Evolutionary conservation across 2,113 vertebrate genomes (phyloP).

Genomic region (Equus quagga): DNA sequence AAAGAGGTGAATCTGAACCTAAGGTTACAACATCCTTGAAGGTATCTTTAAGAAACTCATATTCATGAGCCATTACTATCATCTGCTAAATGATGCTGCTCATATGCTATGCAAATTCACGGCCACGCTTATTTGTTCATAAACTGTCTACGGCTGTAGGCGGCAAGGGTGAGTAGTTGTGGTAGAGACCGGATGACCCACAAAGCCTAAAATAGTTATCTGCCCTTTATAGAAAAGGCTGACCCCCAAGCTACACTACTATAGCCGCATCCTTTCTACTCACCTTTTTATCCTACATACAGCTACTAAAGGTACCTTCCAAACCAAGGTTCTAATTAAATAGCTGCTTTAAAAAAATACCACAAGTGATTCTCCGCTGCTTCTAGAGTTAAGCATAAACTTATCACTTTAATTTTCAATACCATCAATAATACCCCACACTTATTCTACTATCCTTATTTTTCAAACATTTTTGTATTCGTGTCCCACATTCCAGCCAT

Average conservation of each 20-base stretch:
- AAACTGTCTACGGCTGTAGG: neutral
- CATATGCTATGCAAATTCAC: neutral
- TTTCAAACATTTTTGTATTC: neutral
- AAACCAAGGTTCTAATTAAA: constrained; percentile 31
- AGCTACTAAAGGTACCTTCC: neutral
- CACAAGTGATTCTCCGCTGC: neutral
- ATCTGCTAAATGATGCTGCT: neutral
- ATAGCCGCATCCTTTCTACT: neutral
- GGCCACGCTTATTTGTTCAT: neutral
- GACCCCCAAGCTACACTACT: neutral
- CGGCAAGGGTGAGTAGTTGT: neutral
- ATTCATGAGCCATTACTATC: neutral
- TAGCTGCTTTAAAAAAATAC: neutral
- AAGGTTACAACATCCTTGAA: neutral
- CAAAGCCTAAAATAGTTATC: neutral
- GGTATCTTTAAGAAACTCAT: neutral
- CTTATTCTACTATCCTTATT: neutral
- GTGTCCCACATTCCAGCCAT: neutral
- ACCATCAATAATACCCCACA: neutral
- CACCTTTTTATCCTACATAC: neutral
- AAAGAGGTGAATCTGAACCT: neutral
- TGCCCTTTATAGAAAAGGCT: neutral
- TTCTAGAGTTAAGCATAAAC: neutral
- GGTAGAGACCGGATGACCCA: neutral
- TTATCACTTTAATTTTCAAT: constrained; percentile 33